Base-by-base conservation (phyloP, 2,797 vertebrate species). In the Anabas testudineus region DNA sequence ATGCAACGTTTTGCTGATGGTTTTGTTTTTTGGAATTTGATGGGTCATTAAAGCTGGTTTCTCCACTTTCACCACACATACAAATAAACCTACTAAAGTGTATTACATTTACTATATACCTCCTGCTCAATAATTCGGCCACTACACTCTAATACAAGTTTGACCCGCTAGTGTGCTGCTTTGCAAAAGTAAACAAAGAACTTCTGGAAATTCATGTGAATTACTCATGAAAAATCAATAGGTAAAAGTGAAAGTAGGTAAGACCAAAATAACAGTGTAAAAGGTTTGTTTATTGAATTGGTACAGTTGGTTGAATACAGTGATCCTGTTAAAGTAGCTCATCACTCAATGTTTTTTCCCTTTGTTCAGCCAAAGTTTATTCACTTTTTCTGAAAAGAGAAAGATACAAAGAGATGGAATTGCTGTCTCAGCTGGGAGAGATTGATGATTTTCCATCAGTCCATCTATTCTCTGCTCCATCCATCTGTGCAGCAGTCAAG, bases 371-470 rank as follows among this genome's bases (percentile, higher is more conserved):
- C 10, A 53, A 46, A 26, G 49, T 48, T 42, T 21, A 39, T 72
- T 66, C 7, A 61, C 67, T 53, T 43, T 62, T 61, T 48, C 22
- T 10, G 42, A 60, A 32, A 74, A 21, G 59, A 59, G 24, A 41
- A 26, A 36, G 51, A 58, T 12, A 10, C 54, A 55, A 73, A 53
- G 59, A 67, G 16, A 54, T 53, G 48, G 56, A 67, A 49, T 57
- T 34, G 13, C 4, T 39, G 24, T 43, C 53, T 67, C 55, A 16
- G 34, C 47, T 48, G 36, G 30, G 47, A 45, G 43, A 68, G 36
- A 54, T 42, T n/a, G 55, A 58, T 61, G 59, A 45, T 55, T 69
- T 74, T 60, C 81, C 56, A 47, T 59, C 60, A 36, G 41, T 59
- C 19, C 65, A 16, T 54, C 57, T 47, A 43, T 43, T 18, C 3